Evolutionary conservation across 2,797 vertebrate genomes (phyloP).

Genomic region (Thamnophis elegans): DNA sequence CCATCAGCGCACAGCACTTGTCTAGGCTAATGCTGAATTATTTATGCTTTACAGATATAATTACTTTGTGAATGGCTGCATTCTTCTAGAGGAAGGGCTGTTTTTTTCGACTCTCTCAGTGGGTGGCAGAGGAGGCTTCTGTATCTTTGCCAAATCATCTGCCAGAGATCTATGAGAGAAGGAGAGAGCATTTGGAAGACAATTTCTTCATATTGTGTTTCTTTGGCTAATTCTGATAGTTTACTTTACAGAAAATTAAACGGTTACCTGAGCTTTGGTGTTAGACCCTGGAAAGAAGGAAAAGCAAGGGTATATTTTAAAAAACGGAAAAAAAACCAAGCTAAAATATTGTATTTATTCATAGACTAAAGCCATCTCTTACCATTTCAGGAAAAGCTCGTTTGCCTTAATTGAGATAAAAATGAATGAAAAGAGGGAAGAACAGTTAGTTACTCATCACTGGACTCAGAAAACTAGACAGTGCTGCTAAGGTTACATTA

Average conservation of each 20-base stretch:
- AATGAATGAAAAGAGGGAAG: neutral
- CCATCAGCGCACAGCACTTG: neutral
- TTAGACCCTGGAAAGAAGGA: conserved; percentile 63
- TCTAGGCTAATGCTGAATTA: neutral
- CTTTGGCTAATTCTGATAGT: accelerated
- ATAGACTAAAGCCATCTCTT: conserved; percentile 10
- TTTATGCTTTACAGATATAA: neutral
- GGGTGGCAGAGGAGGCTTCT: conserved; percentile 71
- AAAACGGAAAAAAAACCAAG: conserved; percentile 3
- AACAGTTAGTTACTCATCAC: neutral
- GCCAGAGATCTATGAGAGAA: conserved; percentile 57
- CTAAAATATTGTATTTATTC: neutral
- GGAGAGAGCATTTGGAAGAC: conserved; percentile 17
- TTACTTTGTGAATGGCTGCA: conserved; percentile 66
- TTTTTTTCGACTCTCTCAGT: conserved; percentile 66
- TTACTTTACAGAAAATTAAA: neutral
- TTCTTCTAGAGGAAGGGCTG: conserved; percentile 56
- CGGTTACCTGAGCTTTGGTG: conserved; percentile 73
- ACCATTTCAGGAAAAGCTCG: conserved; percentile 74
- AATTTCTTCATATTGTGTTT: neutral
- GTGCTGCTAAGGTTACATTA: neutral
- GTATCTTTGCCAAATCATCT: conserved; percentile 71
- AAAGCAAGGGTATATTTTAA: neutral
- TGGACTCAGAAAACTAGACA: neutral
- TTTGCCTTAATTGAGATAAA: conserved; percentile 64